phyloP scores from a whole-genome alignment of 2,888 invertebrate species.

The Crematogaster levior region DNA sequence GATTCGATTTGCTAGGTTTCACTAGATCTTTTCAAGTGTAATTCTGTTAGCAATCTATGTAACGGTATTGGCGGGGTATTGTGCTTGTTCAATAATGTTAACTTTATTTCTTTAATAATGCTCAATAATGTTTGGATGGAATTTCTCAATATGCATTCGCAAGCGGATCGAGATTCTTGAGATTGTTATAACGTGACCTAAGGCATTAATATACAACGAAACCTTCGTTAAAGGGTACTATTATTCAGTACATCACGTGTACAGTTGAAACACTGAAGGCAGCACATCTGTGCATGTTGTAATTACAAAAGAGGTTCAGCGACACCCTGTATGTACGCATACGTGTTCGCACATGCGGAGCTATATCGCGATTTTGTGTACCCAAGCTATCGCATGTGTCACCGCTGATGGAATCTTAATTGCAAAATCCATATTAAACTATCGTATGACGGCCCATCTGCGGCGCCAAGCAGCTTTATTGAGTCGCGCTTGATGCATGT shows the following conservation, averaged over 20 bases:
- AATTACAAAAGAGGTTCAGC: conserved; percentile 39
- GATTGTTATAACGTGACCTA: background rate
- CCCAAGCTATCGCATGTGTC: conserved; percentile 54
- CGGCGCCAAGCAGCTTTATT: conserved; percentile 48
- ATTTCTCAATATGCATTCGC: background rate
- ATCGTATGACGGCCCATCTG: conserved; percentile 53
- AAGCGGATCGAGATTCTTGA: background rate
- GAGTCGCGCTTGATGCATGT: conserved; percentile 53
- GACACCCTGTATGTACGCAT: conserved; percentile 18
- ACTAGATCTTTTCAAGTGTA: background rate
- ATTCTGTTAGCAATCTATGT: background rate
- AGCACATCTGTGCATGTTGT: conserved; percentile 16
- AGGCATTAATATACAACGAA: background rate
- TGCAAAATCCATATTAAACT: conserved; percentile 77
- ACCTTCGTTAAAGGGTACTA: background rate
- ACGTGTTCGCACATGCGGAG: conserved; percentile 19
- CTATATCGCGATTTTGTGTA: conserved; percentile 42
- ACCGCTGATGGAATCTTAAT: conserved; percentile 74
- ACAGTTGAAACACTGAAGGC: background rate
- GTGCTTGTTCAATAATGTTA: background rate
- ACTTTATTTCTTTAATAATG: background rate
- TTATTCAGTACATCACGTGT: background rate
- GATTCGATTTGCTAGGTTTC: background rate
- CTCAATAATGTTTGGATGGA: background rate
- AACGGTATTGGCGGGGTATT: background rate